Evolutionary conservation across 2,113 vertebrate species (phyloP).

Genomic region (Ancistrus triradiatus): DNA sequence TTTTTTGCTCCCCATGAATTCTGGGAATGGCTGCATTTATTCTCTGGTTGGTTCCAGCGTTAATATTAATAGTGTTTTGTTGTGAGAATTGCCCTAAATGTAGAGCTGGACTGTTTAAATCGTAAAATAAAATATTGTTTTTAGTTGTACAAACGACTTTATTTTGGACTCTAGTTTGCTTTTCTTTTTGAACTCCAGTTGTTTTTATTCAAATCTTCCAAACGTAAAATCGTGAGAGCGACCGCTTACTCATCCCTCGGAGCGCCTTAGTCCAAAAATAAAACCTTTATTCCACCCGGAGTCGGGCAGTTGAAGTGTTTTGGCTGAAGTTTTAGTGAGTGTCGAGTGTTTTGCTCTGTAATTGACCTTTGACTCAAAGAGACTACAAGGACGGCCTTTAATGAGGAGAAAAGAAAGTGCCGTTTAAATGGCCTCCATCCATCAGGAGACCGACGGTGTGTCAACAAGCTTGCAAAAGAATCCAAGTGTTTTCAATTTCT

Average conservation of each 20-base stretch:
- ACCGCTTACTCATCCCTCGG: background rate
- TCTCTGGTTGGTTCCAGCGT: no score
- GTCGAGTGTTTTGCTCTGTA: conserved; percentile 5
- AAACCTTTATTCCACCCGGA: background rate
- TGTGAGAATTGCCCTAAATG: no score
- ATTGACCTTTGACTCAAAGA: conserved; percentile 26
- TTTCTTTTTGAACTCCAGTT: no score
- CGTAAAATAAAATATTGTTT: no score
- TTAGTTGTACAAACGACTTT: no score
- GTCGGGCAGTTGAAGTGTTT: conserved; percentile 30
- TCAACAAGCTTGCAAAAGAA: background rate
- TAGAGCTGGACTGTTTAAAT: no score
- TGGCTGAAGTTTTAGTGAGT: background rate
- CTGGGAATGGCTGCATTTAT: no score
- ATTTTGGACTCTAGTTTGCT: no score
- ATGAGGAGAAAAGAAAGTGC: conserved; percentile 1
- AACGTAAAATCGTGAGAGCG: background rate
- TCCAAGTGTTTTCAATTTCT: background rate
- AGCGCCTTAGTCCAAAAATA: background rate
- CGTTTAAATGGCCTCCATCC: conserved; percentile 14
- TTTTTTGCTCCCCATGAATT: no score
- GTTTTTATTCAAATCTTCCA: background rate
- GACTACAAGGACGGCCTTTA: conserved; percentile 19
- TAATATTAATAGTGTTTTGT: no score
- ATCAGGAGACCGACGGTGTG: conserved; percentile 12